A percentile compares a stretch with the other conserved stretches of the same genome.
Conservation (phyloP, 2,113 vertebrate genomes). For the Pteronura brasiliensis region DNA sequence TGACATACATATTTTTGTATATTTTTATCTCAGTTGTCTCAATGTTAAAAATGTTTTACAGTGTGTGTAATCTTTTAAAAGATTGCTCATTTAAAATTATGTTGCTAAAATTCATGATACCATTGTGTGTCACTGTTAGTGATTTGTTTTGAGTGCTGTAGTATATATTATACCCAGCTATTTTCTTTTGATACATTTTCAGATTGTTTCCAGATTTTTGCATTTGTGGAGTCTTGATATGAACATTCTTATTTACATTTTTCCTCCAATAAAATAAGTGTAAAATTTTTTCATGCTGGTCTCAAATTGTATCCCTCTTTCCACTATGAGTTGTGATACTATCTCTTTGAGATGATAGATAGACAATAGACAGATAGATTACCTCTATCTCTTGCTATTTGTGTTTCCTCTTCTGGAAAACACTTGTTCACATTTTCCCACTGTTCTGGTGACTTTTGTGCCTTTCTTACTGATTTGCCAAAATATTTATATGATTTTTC, state of each 20-base stretch:
- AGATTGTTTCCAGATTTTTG: background rate
- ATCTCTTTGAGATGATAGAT: background rate
- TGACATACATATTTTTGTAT: background rate
- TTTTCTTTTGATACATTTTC: background rate
- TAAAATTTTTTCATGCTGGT: background rate
- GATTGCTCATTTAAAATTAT: background rate
- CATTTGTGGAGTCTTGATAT: background rate
- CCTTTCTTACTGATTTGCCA: background rate
- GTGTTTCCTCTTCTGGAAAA: background rate
- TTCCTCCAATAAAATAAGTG: background rate
- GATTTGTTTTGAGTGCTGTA: background rate
- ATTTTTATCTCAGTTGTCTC: background rate
- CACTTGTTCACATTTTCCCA: background rate
- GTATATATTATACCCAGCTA: background rate
- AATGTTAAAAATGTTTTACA: background rate
- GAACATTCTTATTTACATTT: background rate
- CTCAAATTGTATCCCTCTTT: background rate
- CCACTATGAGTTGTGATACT: background rate
- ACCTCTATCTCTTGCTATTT: background rate
- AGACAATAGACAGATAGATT: background rate
- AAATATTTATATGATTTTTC: background rate
- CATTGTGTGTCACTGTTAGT: background rate
- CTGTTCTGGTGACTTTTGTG: background rate
- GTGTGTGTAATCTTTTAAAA: background rate
- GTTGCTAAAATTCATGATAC: background rate